Base-by-base conservation (phyloP, 2,888 invertebrate genomes). In the Eumerus sabulonum region DNA sequence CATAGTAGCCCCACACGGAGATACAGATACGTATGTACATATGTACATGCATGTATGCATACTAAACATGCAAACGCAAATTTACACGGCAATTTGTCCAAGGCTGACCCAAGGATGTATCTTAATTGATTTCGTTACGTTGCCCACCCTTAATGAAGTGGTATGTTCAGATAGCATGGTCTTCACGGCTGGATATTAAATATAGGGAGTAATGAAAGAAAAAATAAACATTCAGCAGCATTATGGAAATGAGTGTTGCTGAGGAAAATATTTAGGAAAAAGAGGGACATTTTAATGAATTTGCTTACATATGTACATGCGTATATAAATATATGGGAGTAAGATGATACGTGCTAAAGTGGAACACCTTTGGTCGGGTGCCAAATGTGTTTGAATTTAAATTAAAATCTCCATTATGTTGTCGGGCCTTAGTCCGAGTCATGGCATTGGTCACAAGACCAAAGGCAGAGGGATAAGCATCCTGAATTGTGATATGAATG, bases 101-200 rank as follows among this genome's bases (percentile, higher is more conserved):
- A 76, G 71, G 76, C 51, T 71, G 60, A 67, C 51, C 51, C 56
- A 62, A 76, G 71, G 56, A 71, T 76, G 66, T 76, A 56, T 66
- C 76, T 71, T 76, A 76, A 76, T 76, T 76, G 71, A 76, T 76
- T 76, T 76, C 71, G 71, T 76, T 76, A 71, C 35, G 3, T 27
- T 4, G 3, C 27, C 35, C 35, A 71, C 35, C 40, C 40, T 62
- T 67, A 57, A 76, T 35, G 71, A 74, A 19, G 45, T 40, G 62
- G 17, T 66, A 62, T 45, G 51, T 66, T 76, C 14, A 17, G n/a
- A 35, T n/a, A n/a, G n/a, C 38, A 18, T 27, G 40, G 14, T 9
- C 17, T 27, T 4, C 27, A 2, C 27, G 27, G 27, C 27, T 27
- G 27, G 27, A 27, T 27, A 27, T 27, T 27, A 27, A 27, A 27